Evolutionary conservation across 2,797 vertebrate genomes (phyloP).

Genomic region (Acanthurus tractus): DNA sequence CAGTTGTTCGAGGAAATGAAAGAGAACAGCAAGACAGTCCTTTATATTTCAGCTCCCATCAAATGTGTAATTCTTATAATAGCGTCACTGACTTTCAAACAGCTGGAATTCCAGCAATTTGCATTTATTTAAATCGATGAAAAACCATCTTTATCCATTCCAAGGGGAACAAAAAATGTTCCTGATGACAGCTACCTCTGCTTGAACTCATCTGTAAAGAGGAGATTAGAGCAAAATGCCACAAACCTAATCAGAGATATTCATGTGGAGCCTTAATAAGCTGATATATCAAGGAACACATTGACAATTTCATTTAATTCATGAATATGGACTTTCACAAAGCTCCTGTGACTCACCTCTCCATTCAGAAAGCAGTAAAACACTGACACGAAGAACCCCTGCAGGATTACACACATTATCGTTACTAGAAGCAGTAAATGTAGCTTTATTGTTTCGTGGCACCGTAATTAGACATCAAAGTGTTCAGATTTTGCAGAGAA

Average conservation of each 20-base stretch:
- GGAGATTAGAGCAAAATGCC: not conserved
- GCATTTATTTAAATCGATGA: slow-evolving; percentile 24
- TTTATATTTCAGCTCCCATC: slow-evolving; percentile 31
- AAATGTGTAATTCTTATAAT: slow-evolving; percentile 25
- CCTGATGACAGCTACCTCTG: not conserved
- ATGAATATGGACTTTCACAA: slow-evolving; percentile 35
- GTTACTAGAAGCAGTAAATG: slow-evolving; percentile 31
- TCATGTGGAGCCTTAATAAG: slow-evolving; percentile 18
- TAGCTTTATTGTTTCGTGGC: not conserved
- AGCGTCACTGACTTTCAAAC: slow-evolving; percentile 35
- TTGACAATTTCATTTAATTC: slow-evolving; percentile 34
- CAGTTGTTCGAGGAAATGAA: not conserved
- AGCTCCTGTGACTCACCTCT: slow-evolving; percentile 89
- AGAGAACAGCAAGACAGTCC: not conserved
- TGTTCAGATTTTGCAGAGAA: not conserved
- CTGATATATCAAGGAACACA: slow-evolving; percentile 26
- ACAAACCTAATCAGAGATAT: slow-evolving; percentile 7
- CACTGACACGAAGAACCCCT: slow-evolving; percentile 97
- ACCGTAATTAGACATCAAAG: slow-evolving; percentile 21
- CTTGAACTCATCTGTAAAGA: not conserved
- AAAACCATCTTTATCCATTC: not conserved
- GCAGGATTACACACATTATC: slow-evolving; percentile 50
- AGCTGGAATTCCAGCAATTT: slow-evolving; percentile 36
- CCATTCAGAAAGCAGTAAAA: slow-evolving; percentile 99
- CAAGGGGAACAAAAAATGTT: slow-evolving; percentile 1